Evolutionary conservation across 2,888 invertebrate species (phyloP), one percentile per base, ranked within the genome.

Genomic region (Serrognathus titanus): DNA sequence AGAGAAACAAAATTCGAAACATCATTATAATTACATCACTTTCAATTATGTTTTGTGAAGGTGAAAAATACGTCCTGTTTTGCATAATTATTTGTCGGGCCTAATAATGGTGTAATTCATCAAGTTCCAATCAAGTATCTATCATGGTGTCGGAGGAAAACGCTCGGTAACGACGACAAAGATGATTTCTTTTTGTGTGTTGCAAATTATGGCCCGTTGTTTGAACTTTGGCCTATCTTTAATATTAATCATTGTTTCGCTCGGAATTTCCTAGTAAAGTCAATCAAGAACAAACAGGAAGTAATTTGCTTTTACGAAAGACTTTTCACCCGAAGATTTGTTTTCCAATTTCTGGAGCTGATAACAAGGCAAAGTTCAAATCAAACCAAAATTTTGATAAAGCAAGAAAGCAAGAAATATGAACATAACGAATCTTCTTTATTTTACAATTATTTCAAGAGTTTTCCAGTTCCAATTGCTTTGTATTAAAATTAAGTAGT

Each of bases 61-160:
- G 49, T 49, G 49, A 49, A 48, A 60, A 58, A 60, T 48, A 36
- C 51, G 53, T 37, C 46, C 59, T 51, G 51, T 52, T 58, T 60
- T 60, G 55, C 60, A 55, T 58, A 60, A 60, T 60, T 58, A 55
- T 60, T 60, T 60, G 58, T 60, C 60, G 53, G 55, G 53, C 53
- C 39, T 51, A 55, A 53, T 60, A 60, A 58, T 57, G 50, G 55
- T 39, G 50, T 41, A 40, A 60, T 60, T 51, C 38, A 58, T 60
- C 60, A 60, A 43, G 16, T 11, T 49, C 49, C 13, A 9, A 16
- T 38, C 8, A 10, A 37, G 16, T 49, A 37, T 7, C 49, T 13
- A 24, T 45, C 12, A 45, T 20, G 12, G 20, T 31, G 24, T 31
- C 24, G 24, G 7, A 31, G 24, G 24, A 31, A 31, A 31, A 31